Conservation (phyloP, 2,113 vertebrate genomes). For the Neodontobutis hainanensis region DNA sequence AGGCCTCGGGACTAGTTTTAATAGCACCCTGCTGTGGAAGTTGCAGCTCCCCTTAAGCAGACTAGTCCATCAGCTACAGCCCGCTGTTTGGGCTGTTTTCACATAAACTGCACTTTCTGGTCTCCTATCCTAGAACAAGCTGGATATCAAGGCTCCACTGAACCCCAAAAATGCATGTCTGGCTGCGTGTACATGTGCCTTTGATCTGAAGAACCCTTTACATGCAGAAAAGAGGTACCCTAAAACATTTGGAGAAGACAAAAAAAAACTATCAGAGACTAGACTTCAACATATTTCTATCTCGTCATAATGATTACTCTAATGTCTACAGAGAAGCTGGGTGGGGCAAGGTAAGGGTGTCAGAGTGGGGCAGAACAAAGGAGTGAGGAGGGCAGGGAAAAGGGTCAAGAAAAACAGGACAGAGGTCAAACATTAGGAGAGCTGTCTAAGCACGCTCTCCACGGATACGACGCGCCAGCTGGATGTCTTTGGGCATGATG, state of each 20-base stretch:
- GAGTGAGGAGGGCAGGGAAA: slow-evolving; percentile 3
- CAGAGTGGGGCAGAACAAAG: slow-evolving; percentile 1
- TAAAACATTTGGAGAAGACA: slow-evolving; percentile 76
- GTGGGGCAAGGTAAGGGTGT: slow-evolving; percentile 31
- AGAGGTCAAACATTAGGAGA: slow-evolving; percentile 29
- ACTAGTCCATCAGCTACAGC: slow-evolving; percentile 69
- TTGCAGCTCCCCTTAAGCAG: slow-evolving; percentile 83
- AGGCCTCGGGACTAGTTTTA: slow-evolving; percentile 71
- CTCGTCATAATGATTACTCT: slow-evolving; percentile 75
- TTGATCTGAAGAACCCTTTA: slow-evolving; percentile 68
- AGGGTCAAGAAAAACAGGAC: slow-evolving; percentile 48
- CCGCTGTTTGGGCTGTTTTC: slow-evolving; percentile 38
- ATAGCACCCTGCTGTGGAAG: slow-evolving; percentile 86
- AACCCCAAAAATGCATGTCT: slow-evolving; percentile 13
- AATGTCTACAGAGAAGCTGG: slow-evolving; percentile 76
- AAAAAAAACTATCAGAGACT: slow-evolving; percentile 70
- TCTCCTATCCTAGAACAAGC: slow-evolving; percentile 2
- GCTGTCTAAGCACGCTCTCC: slow-evolving; percentile 81
- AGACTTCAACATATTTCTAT: slow-evolving; percentile 74
- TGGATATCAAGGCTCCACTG: neutral
- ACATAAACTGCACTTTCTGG: slow-evolving; percentile 10
- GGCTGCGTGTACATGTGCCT: slow-evolving; percentile 21
- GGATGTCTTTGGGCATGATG: slow-evolving; percentile 88
- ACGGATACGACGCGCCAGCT: slow-evolving; percentile 85
- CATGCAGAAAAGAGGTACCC: slow-evolving; percentile 77